phyloP scores from a whole-genome alignment of 2,113 vertebrate genomes.

The Gymnobelideus leadbeateri region DNA sequence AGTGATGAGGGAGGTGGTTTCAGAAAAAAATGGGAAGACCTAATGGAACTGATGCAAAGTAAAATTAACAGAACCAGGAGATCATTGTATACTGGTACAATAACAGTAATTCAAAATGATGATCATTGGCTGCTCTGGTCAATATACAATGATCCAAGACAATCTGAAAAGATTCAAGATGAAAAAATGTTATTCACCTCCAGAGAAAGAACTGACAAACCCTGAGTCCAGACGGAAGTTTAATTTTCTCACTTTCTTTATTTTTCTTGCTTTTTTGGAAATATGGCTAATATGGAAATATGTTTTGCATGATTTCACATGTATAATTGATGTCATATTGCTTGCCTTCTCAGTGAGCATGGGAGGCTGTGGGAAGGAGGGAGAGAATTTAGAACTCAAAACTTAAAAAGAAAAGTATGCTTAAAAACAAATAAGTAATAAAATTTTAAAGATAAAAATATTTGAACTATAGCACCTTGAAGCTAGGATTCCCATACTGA shows the following conservation, averaged over 20 bases:
- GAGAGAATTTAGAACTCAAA: background rate
- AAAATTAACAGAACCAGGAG: too few species aligned
- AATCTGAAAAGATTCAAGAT: background rate
- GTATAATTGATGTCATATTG: background rate
- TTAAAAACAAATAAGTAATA: background rate
- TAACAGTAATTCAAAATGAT: background rate
- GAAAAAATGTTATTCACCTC: background rate
- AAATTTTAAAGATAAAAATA: background rate
- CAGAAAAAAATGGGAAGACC: background rate
- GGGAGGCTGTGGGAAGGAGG: background rate
- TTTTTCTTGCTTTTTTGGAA: background rate
- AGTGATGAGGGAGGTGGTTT: background rate
- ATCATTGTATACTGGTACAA: background rate
- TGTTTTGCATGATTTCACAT: background rate
- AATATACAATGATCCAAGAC: background rate
- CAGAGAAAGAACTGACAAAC: background rate
- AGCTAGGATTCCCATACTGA: constrained; percentile 32
- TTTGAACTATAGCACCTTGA: background rate
- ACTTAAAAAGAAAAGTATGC: background rate
- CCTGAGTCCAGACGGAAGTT: background rate
- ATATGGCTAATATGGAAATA: background rate
- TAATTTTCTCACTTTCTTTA: background rate
- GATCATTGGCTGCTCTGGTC: background rate
- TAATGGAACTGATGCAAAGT: background rate
- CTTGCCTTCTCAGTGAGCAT: background rate